Evolutionary conservation across 2,888 invertebrate genomes (phyloP), one percentile per base, ranked within the genome.

Genomic region (Caradrina kadenii): DNA sequence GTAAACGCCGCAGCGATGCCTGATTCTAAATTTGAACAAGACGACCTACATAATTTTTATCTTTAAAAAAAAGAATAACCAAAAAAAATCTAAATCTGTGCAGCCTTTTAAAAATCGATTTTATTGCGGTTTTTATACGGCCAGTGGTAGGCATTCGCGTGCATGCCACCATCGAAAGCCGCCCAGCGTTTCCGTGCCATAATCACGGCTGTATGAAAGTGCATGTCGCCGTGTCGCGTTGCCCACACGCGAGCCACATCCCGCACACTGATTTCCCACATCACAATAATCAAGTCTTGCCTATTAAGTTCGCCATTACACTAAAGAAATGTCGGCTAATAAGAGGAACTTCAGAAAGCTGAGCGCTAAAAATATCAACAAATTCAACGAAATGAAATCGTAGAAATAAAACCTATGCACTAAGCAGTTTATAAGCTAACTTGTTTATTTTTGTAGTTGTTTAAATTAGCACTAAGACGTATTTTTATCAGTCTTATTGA

Each of bases 181-280:
- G 80, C 69, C 75, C 80, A 71, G 69, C 72, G 79, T 87, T 87
- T 87, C 85, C 87, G 85, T 77, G 54, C 86, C 80, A 77, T 90
- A 91, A 91, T 88, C 84, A 87, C 86, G 81, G 80, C 58, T 58
- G 69, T 84, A 85, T 86, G 86, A 89, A 89, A 88, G 86, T 84
- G 83, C 83, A 83, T 82, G 81, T 75, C 78, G 79, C 63, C 60
- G 61, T 61, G 61, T 81, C 80, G 80, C 82, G 55, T 62, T 55
- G 53, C 61, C 59, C 56, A 69, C 74, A 82, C 78, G 76, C 77
- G 60, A 72, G 53, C 82, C 76, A 84, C 86, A 88, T 87, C 88
- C 88, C 84, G 88, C 83, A 84, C 69, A 69, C 76, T 81, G 80
- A 83, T 88, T 86, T 88, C 87, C 83, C 81, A 80, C 79, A 69